Conservation (phyloP, 2,113 vertebrate genomes). For the Cairina moschata region DNA sequence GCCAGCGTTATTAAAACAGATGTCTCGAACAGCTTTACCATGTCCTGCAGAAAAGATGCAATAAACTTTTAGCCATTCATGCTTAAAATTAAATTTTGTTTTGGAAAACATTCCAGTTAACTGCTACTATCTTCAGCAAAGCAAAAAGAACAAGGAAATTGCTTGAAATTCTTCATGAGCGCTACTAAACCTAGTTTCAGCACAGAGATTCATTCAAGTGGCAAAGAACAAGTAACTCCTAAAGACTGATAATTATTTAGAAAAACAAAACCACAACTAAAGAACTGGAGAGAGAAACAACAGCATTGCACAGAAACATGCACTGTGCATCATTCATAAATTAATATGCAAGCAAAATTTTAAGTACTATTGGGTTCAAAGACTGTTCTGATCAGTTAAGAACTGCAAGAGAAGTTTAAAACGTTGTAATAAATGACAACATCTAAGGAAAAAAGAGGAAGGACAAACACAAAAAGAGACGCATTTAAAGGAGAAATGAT, state of each 20-base stretch:
- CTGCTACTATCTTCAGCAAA: background rate
- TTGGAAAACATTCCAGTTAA: background rate
- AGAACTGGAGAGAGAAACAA: background rate
- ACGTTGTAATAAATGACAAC: background rate
- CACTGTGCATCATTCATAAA: background rate
- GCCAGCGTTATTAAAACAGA: slow-evolving; percentile 94
- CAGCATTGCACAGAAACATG: background rate
- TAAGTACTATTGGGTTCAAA: background rate
- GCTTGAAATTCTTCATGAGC: background rate
- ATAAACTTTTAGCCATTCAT: background rate
- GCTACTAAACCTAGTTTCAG: background rate
- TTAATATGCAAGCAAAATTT: background rate
- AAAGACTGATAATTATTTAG: background rate
- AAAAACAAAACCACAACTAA: background rate
- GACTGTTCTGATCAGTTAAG: background rate
- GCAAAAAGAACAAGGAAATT: background rate
- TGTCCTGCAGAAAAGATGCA: slow-evolving; percentile 81
- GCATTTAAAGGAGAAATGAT: background rate
- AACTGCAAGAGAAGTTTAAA: background rate
- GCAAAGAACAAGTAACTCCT: background rate
- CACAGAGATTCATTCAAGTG: background rate
- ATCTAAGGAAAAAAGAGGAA: background rate
- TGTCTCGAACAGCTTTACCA: slow-evolving; percentile 96
- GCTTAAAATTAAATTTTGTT: background rate
- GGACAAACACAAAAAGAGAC: background rate